These are phyloP conservation scores for Cepaea nemoralis DNA, from an alignment of 1,140 invertebrate species.

Conservation along the genomic window DNA sequence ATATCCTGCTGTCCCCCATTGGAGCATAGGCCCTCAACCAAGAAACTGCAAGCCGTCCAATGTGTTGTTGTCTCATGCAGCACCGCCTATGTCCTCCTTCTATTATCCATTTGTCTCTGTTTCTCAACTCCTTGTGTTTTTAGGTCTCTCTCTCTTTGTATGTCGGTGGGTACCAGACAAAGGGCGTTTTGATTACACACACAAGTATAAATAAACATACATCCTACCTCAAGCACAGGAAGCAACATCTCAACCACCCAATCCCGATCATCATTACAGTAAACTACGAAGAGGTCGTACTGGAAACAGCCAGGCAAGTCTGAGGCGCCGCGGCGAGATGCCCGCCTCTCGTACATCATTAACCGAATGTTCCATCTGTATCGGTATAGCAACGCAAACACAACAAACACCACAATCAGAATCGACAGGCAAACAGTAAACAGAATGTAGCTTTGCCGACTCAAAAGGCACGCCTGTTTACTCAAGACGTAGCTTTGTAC, in stretches of 20 bases:
- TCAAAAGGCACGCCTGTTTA: constrained; percentile 27
- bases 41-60: too few species aligned
- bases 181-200: too few species aligned
- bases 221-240: constrained; percentile 17
- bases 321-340: neutral
- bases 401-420: neutral
- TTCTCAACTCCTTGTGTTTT: too few species aligned
- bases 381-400: constrained; percentile 14
- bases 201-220: too few species aligned
- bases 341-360: constrained; percentile 15
- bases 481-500: neutral
- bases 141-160: too few species aligned
- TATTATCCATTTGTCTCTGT: too few species aligned
- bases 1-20: too few species aligned
- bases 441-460: constrained; percentile 8
- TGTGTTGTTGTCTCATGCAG: too few species aligned
- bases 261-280: constrained; percentile 26
- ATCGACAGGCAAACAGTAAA: constrained; percentile 34
- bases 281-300: constrained; percentile 31
- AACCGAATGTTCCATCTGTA: constrained; percentile 29
- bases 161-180: too few species aligned
- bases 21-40: too few species aligned
- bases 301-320: neutral
- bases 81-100: too few species aligned
- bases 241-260: constrained; percentile 4